Base-by-base conservation (phyloP, 2,113 vertebrate genomes). In the Actenoides hombroni region DNA sequence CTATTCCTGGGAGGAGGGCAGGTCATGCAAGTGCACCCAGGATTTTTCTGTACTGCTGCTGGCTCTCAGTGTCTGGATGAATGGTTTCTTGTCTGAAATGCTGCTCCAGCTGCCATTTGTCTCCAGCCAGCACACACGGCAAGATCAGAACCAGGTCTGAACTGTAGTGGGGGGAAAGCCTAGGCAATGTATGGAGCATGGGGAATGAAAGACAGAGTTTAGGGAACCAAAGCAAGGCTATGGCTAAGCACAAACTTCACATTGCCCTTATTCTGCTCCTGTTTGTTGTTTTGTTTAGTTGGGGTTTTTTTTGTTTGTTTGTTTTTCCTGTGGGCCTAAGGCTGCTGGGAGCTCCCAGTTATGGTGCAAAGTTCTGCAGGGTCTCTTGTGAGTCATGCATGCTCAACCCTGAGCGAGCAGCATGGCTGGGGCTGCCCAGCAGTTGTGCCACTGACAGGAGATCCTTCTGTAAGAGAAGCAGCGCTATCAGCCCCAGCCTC, bases 351-450 rank as follows among this genome's bases (percentile, higher is more conserved):
- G 18, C 23, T n/a, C 15, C 19, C 21, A n/a, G 44, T 28, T 44
- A 29, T 2, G 16, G 31, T 40, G 29, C 2, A 0, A 49, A 42
- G 40, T n/a, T n/a, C 48, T 61, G 28, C 53, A 75, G 64, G 29
- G 7, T 57, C 9, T 78, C 21, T 25, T 17, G 11, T 20, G 42
- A 63, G 26, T 28, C 21, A 18, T 18, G 24, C 25, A 44, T 29
- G 49, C 59, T 39, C 19, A 14, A 57, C 37, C 44, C 44, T 1
- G 1, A 56, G 26, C 17, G 2, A 3, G 56, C 3, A 1, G 40
- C 2, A 0, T 40, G 67, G 23, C 49, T 73, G 35, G 23, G 67
- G 16, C 67, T 68, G 19, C 59, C 65, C 73, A 53, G 60, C 8
- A 51, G 51, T 39, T 4, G 1, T 49, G 49, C 59, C 44, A 26